These are phyloP conservation scores for Dryobates pubescens DNA, from an alignment of 2,797 vertebrate genomes.

Conservation along the genomic window DNA sequence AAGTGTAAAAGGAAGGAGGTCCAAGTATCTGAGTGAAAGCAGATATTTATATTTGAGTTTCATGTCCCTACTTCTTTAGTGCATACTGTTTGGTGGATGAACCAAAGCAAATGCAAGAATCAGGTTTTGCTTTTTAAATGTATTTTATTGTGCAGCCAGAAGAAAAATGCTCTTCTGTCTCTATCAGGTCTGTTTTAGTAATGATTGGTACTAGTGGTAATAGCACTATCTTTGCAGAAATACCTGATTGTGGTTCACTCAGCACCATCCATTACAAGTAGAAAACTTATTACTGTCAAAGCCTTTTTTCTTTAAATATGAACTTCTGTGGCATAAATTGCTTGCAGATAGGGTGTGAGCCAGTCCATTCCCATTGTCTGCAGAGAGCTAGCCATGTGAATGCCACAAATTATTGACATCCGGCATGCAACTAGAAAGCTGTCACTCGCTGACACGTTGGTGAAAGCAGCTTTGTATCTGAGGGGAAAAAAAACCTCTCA, in stretches of 20 bases:
- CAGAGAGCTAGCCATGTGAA: conserved; percentile 82
- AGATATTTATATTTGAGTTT: conserved; percentile 1
- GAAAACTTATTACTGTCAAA: conserved; percentile 55
- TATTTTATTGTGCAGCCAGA: not conserved
- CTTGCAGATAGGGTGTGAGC: conserved; percentile 87
- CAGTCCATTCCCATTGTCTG: conserved; percentile 89
- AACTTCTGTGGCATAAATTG: conserved; percentile 77
- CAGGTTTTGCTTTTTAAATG: not conserved
- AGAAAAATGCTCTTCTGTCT: not conserved
- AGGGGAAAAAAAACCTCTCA: conserved; percentile 79
- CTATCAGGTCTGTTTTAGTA: conserved; percentile 1
- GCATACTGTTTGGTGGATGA: conserved; percentile 30
- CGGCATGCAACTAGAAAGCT: conserved; percentile 82
- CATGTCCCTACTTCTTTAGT: not conserved
- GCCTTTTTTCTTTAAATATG: conserved; percentile 56
- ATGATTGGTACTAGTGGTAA: not conserved
- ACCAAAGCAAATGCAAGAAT: conserved; percentile 25
- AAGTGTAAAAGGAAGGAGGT: conserved; percentile 1
- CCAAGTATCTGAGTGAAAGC: not conserved
- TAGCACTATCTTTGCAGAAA: not conserved
- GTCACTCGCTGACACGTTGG: conserved; percentile 78
- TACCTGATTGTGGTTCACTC: conserved; percentile 19
- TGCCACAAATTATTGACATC: conserved; percentile 94
- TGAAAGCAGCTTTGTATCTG: conserved; percentile 83
- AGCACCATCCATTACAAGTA: conserved; percentile 14